These are phyloP conservation scores for Hyppa rectilinea DNA, from an alignment of 2,888 invertebrate species.

Conservation along the genomic window DNA sequence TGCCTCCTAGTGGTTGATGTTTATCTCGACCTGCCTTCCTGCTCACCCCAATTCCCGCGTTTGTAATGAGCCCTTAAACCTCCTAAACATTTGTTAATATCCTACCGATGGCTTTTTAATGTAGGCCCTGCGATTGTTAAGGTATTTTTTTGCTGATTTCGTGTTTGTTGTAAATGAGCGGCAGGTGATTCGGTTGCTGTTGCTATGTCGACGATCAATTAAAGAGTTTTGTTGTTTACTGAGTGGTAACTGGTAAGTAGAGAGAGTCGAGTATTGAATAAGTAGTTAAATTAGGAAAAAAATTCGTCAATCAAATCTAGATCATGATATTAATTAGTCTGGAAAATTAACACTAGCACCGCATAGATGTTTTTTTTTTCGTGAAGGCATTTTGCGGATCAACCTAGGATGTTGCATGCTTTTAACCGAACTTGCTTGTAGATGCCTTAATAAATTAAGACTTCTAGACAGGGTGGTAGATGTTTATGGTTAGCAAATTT, in stretches of 20 bases:
- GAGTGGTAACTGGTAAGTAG: constrained; percentile 29
- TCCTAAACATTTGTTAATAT: constrained; percentile 85
- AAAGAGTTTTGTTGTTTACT: constrained; percentile 27
- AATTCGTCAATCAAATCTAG: not conserved
- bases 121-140: constrained; percentile 60
- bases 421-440: too few species aligned
- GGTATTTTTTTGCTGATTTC: constrained; percentile 65
- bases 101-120: constrained; percentile 85
- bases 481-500: not conserved
- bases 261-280: not conserved
- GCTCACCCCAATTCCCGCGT: constrained; percentile 61
- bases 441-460: too few species aligned
- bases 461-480: too few species aligned
- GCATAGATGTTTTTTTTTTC: too few species aligned
- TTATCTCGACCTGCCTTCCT: constrained; percentile 65
- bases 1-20: constrained; percentile 63
- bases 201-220: constrained; percentile 43
- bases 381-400: too few species aligned
- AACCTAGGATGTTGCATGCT: too few species aligned
- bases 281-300: not conserved
- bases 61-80: constrained; percentile 81
- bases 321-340: not conserved
- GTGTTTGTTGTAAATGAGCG: constrained; percentile 67
- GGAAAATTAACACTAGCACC: too few species aligned
- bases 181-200: constrained; percentile 53